Base-by-base conservation (phyloP, 2,797 vertebrate genomes). In the Acrossocheilus wenchowensis region DNA sequence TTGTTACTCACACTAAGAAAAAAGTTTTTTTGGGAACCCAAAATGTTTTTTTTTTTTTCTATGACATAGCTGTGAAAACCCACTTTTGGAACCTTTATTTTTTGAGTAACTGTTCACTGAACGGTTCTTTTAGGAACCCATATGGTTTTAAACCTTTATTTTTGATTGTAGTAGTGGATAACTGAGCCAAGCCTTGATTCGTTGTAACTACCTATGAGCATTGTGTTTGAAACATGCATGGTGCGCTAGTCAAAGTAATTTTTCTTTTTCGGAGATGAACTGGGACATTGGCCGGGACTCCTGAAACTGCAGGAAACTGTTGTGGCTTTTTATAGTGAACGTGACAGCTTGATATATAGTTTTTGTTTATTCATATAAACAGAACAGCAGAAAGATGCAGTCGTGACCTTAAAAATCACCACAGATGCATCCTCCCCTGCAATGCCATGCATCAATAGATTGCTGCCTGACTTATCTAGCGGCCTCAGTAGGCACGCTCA, bases 381-480 rank as follows among this genome's bases (percentile, higher is more conserved):
- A 81, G 84, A 86, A 66, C 41, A 81, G 84, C 78, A 86, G 34
- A 86, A 86, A 81, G 84, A 73, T 80, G 69, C 26, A 81, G 84
- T 81, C 41, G 66, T 81, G 84, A 86, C 84, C 84, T 86, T 86
- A 86, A 86, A 86, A 86, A 81, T 39, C 78, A 81, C 52, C 68
- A 66, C 78, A 86, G 84, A 86, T 86, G 84, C 71, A 54, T 86
- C 41, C 78, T 80, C 41, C 52, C 78, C 84, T 72, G 84, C 69
- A 74, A 71, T 86, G 69, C 69, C 21, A 11, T 36, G 75, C 75
- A 85, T 79, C 83, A 85, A 71, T 85, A 85, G 66, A 79, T 43
- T 60, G n/a, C 36, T 72, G 64, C 66, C 83, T 79, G 77, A 79
- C 45, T 43, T 82, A 68, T 80, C 69, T 79, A 43, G 43, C 30